Evolutionary conservation across 1,140 invertebrate species (phyloP).

Genomic region (Zaprionus ghesquierei): DNA sequence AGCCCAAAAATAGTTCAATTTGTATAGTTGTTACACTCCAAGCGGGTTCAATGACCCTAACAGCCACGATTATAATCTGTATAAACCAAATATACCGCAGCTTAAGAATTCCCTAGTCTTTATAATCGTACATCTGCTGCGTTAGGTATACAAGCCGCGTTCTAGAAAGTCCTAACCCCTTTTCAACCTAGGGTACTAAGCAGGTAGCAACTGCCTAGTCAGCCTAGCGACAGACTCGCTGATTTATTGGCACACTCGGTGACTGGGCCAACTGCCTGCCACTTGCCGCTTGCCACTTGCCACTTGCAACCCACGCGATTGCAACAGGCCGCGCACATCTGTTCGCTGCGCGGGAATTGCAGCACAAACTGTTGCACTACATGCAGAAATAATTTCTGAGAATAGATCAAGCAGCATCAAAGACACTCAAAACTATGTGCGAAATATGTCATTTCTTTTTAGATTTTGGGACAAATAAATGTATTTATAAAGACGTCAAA

Average conservation of each 20-base stretch:
- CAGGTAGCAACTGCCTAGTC: not conserved
- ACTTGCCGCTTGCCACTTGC: constrained; percentile 34
- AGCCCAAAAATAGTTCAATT: not conserved
- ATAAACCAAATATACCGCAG: not conserved
- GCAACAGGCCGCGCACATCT: not conserved
- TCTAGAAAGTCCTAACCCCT: not conserved
- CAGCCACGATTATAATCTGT: not conserved
- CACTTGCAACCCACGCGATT: not conserved
- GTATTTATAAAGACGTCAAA: not conserved
- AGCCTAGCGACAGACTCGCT: constrained; percentile 56
- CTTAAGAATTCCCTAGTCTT: not conserved
- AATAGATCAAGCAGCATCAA: not conserved
- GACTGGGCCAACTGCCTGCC: constrained; percentile 57
- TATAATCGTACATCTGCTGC: not conserved
- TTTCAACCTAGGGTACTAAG: not conserved
- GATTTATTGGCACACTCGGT: constrained; percentile 72
- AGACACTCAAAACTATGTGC: not conserved
- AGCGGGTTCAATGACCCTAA: not conserved
- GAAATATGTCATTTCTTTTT: not conserved
- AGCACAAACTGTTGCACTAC: not conserved
- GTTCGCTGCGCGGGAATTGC: not conserved
- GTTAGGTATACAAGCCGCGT: not conserved
- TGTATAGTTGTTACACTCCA: not conserved
- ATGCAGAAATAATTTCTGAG: not conserved
- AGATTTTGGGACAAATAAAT: not conserved